Evolutionary conservation across 2,888 invertebrate genomes (phyloP).

Genomic region (Allophyes oxyacanthae): DNA sequence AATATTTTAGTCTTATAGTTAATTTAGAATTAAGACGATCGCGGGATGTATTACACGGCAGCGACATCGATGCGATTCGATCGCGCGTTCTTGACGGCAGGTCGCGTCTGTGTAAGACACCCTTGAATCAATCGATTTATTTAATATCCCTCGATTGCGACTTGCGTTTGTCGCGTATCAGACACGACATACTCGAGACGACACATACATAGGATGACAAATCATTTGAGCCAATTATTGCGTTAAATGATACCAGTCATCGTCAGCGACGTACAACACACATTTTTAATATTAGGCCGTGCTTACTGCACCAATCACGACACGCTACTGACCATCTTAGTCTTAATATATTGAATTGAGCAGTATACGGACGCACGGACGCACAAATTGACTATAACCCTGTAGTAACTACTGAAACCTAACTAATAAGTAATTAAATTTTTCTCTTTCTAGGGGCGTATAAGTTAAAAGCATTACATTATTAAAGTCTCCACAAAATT

Average conservation of each 20-base stretch:
- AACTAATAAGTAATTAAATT: slow-evolving; percentile 76
- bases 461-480: slow-evolving; percentile 83
- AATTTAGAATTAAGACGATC: slow-evolving; percentile 60
- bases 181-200: slow-evolving; percentile 31
- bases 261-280: slow-evolving; percentile 61
- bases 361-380: slow-evolving; percentile 85
- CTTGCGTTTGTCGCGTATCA: slow-evolving; percentile 32
- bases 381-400: slow-evolving; percentile 85
- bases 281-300: slow-evolving; percentile 75
- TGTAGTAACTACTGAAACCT: slow-evolving; percentile 83
- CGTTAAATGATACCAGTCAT: slow-evolving; percentile 66
- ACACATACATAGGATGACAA: slow-evolving; percentile 48
- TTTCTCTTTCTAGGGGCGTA: slow-evolving; percentile 80
- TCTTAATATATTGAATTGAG: slow-evolving; percentile 84
- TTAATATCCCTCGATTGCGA: slow-evolving; percentile 46
- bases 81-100: slow-evolving; percentile 4
- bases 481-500: slow-evolving; percentile 84
- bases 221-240: slow-evolving; percentile 62
- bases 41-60: slow-evolving; percentile 37
- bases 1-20: slow-evolving; percentile 60
- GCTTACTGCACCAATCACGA: slow-evolving; percentile 73
- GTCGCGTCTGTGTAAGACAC: slow-evolving; percentile 44
- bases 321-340: slow-evolving; percentile 74
- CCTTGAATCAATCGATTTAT: slow-evolving; percentile 51
- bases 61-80: slow-evolving; percentile 28